A percentile compares a stretch with the other conserved stretches of the same genome.
These are phyloP conservation scores for Ellobius talpinus DNA, from an alignment of 2,113 vertebrate genomes.

Conservation along the genomic window DNA sequence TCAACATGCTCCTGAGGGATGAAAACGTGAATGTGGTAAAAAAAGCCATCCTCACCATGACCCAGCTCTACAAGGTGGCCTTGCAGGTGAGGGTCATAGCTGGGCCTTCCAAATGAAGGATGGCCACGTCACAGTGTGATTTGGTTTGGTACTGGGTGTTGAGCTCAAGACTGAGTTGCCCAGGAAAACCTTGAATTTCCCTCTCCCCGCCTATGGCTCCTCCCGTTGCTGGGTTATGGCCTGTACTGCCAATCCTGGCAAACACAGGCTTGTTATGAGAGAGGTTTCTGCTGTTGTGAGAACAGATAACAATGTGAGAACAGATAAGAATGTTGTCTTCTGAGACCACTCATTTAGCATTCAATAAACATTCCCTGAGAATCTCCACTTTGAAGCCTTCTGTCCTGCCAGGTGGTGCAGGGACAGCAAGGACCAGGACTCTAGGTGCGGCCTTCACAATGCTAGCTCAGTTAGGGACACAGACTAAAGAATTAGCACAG, in stretches of 20 bases:
- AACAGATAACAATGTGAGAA: not conserved
- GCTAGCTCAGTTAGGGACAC: not conserved
- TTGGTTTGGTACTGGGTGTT: too few relatives aligned
- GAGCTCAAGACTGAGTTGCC: not conserved
- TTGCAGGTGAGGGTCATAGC: constrained; percentile 88
- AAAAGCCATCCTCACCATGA: constrained; percentile 96
- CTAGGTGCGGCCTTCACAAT: not conserved
- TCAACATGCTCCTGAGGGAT: constrained; percentile 95
- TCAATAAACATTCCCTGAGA: not conserved
- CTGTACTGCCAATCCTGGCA: not conserved
- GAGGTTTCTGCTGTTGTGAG: not conserved
- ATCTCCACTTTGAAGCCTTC: not conserved
- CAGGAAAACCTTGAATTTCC: too few relatives aligned
- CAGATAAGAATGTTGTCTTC: not conserved
- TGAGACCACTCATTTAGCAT: not conserved
- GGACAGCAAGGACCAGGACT: not conserved
- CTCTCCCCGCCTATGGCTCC: not conserved
- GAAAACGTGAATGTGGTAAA: constrained; percentile 98
- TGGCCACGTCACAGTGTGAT: too few relatives aligned
- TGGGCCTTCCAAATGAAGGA: fast-evolving
- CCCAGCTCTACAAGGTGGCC: constrained; percentile 95
- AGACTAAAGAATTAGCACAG: not conserved
- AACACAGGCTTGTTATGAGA: not conserved
- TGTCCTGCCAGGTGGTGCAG: not conserved
- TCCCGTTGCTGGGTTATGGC: not conserved